Base-by-base conservation (phyloP, 35 echinoderm and acorn worm species). In the Holothuria glaberrima region DNA sequence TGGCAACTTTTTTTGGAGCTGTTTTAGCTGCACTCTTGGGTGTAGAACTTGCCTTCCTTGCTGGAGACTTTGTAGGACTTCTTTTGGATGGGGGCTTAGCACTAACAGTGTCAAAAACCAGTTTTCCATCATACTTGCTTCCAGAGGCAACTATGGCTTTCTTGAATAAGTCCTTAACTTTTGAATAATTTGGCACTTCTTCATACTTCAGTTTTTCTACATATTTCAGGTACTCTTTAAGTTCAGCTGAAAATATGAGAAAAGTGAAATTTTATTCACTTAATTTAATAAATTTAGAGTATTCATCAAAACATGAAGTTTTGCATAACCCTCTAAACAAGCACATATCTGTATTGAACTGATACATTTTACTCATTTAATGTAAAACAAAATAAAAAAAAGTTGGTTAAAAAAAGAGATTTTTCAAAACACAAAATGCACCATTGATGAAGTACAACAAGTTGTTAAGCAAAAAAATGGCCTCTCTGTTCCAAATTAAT, bases 221-320 rank as follows among this genome's bases (percentile, higher is more conserved):
- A 82, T 97, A 89, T 56, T 92, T 73, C n/a, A 97, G 54, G 59
- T 94, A 94, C 30, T 94, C 88, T 36, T 80, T 78, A 31, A 97
- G 79, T 82, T 91, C 92, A 92, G 41, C 95, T 97, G 89, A 31
- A 58, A 78, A 66, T 25, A 76, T 46, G 74, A 32, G 58, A 61
- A 84, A 21, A 35, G 14, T n/a, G 7, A n/a, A 14, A 1, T 54
- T 54, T 14, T 54, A 0, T 54, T 5, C 1, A 54, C 1, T 54
- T 5, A 54, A 5, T 5, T 9, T 7, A 54, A 1, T 54, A 14
- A 0, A 54, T 54, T 54, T 54, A 54, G 16, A 54, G 16, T 17
- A 54, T 14, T 54, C 50, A 54, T 54, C 5, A 2, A 54, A 54
- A 54, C 16, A 9, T 54, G 13, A 54, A 17, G 0, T 17, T 54